A percentile compares a stretch with the other conserved stretches of the same genome.
These are phyloP conservation scores for Diorhabda sublineata DNA, from an alignment of 1,140 invertebrate species.

Conservation along the genomic window DNA sequence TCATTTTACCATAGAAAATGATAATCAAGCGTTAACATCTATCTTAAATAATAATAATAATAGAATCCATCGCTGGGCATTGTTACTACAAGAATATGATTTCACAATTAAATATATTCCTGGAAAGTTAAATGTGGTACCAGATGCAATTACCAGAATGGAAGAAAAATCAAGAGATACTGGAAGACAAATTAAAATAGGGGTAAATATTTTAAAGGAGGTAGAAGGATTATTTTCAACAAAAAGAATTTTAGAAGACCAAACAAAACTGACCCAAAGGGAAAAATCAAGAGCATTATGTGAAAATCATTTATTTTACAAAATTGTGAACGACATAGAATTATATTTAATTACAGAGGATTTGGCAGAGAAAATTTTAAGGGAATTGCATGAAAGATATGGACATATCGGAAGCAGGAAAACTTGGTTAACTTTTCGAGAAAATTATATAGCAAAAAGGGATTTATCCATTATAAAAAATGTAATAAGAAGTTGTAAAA, in stretches of 20 bases:
- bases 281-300: conserved; percentile 4
- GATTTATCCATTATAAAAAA: conserved; percentile 4
- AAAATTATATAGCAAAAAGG: conserved; percentile 4
- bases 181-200: conserved; percentile 13
- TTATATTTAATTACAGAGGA: not conserved
- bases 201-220: conserved; percentile 8
- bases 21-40: conserved; percentile 8
- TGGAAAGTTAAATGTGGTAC: conserved; percentile 4
- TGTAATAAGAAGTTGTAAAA: conserved; percentile 3
- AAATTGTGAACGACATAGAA: conserved; percentile 7
- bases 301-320: not conserved
- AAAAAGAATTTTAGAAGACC: conserved; percentile 1
- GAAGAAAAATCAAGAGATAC: not conserved
- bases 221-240: not conserved
- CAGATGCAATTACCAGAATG: conserved; percentile 9
- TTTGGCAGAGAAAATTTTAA: not conserved
- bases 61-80: conserved; percentile 8
- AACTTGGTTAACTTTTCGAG: conserved; percentile 3
- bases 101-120: conserved; percentile 8
- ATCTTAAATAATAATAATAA: conserved; percentile 11
- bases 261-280: conserved; percentile 1
- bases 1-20: conserved; percentile 9
- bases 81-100: conserved; percentile 12
- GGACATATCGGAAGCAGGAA: conserved; percentile 3
- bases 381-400: conserved; percentile 6